These are phyloP conservation scores for Calephelis nemesis DNA, from an alignment of 1,140 invertebrate genomes.

Conservation along the genomic window DNA sequence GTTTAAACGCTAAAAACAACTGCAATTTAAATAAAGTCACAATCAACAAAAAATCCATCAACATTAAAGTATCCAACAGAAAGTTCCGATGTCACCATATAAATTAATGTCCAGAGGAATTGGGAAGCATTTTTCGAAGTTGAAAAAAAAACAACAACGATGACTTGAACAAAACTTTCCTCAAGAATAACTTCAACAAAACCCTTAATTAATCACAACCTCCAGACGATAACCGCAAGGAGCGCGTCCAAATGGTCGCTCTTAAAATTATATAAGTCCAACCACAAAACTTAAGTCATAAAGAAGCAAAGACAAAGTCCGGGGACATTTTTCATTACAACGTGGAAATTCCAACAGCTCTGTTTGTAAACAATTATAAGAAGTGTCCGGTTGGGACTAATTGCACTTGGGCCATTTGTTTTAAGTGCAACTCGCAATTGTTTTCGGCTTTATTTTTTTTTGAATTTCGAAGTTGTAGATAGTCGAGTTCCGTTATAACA, in stretches of 20 bases:
- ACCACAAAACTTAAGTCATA: constrained; percentile 51
- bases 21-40: no score
- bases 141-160: no score
- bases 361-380: constrained; percentile 55
- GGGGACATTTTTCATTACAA: constrained; percentile 56
- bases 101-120: no score
- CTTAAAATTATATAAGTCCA: constrained; percentile 57
- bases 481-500: no score
- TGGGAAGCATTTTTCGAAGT: no score
- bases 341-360: constrained; percentile 33
- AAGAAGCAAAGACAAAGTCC: constrained; percentile 49
- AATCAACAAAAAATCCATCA: no score
- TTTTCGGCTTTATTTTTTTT: background rate
- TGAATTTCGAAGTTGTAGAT: no score
- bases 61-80: no score
- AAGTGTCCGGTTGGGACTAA: constrained; percentile 43
- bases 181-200: constrained; percentile 4
- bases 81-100: no score
- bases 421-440: constrained; percentile 11
- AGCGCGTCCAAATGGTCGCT: constrained; percentile 44
- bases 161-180: no score
- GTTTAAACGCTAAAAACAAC: no score
- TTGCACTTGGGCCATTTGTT: constrained; percentile 24
- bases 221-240: constrained; percentile 52
- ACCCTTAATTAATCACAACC: constrained; percentile 41